Evolutionary conservation across 1,140 invertebrate species (phyloP).

Genomic region (Trichonephila inaurata): DNA sequence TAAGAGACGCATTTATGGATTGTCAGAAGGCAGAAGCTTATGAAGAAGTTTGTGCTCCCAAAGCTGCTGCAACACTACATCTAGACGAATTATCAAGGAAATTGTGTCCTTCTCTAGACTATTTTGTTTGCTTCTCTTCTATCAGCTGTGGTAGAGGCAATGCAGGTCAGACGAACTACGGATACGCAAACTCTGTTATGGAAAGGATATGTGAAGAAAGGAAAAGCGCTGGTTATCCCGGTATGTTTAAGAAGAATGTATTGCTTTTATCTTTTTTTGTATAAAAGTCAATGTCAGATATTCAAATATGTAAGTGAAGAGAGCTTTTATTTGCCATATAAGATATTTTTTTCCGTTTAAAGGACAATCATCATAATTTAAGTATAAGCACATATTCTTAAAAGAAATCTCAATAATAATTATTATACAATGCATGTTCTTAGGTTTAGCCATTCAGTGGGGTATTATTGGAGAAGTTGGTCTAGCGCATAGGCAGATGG

Average conservation of each 20-base stretch:
- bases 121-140: constrained; percentile 97
- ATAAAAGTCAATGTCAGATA: too few species aligned
- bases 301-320: too few species aligned
- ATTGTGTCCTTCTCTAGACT: constrained; percentile 89
- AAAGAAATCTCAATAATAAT: too few species aligned
- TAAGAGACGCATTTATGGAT: constrained; percentile 93
- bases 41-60: constrained; percentile 84
- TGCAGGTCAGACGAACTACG: constrained; percentile 96
- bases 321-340: too few species aligned
- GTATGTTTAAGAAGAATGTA: not conserved
- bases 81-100: constrained; percentile 88
- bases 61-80: constrained; percentile 86
- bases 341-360: too few species aligned
- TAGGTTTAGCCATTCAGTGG: constrained; percentile 95
- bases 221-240: constrained; percentile 73
- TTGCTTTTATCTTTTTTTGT: too few species aligned
- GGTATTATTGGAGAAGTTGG: constrained; percentile 98
- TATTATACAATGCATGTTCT: not conserved
- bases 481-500: constrained; percentile 90
- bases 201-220: constrained; percentile 87
- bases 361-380: too few species aligned
- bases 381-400: too few species aligned
- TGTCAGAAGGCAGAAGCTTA: constrained; percentile 91
- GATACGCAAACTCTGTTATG: constrained; percentile 96
- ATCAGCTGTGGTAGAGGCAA: constrained; percentile 96